phyloP scores from a whole-genome alignment of 1,140 invertebrate genomes.

The Platorchestia sp. region DNA sequence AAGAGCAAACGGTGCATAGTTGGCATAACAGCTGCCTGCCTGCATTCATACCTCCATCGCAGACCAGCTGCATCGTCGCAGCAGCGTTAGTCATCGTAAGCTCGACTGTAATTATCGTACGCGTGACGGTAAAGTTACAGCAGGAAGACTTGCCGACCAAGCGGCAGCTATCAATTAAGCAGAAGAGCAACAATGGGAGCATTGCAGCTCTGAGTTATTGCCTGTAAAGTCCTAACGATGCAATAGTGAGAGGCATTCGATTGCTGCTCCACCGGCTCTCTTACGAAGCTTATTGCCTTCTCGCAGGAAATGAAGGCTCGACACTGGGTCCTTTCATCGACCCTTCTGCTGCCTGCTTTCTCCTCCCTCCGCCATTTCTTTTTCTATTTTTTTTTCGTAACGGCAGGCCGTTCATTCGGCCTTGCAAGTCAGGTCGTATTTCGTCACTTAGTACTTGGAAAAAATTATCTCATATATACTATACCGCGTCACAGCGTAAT shows the following conservation, averaged over 20 bases:
- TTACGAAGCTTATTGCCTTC: constrained; percentile 17
- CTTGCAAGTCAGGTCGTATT: not conserved
- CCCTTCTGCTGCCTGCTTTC: not conserved
- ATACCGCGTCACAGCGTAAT: no score
- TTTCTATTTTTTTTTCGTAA: not conserved
- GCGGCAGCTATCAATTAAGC: constrained; percentile 45
- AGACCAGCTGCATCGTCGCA: not conserved
- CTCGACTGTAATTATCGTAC: not conserved
- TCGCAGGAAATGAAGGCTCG: constrained; percentile 22
- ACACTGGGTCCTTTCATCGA: not conserved
- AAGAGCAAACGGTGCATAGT: not conserved
- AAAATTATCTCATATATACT: no score
- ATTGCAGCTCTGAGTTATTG: constrained; percentile 49
- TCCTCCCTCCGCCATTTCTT: not conserved
- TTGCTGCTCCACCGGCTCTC: constrained; percentile 28
- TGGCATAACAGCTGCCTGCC: not conserved
- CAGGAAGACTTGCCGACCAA: not conserved
- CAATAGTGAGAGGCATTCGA: constrained; percentile 48
- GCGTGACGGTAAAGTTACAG: not conserved
- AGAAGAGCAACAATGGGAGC: constrained; percentile 48
- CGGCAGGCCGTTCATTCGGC: not conserved
- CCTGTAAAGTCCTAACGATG: constrained; percentile 46
- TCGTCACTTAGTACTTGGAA: not conserved
- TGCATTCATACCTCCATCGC: constrained; percentile 5
- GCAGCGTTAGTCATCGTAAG: not conserved